These are phyloP conservation scores for Epizoanthus ramosus DNA, from an alignment of 92 coral and sea anemone genomes.

Conservation along the genomic window DNA sequence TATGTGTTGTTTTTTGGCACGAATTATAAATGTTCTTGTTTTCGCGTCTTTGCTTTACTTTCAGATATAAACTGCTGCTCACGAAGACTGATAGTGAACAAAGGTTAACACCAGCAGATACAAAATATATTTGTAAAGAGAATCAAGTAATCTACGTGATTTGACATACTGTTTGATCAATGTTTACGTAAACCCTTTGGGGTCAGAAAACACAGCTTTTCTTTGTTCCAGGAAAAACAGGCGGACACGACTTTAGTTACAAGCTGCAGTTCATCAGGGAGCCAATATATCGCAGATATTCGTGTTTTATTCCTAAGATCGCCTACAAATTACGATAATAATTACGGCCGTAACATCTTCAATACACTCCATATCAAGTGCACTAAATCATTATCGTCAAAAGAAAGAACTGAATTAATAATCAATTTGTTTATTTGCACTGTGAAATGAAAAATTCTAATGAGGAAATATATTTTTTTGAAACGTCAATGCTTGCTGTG, in stretches of 20 bases:
- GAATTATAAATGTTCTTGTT: not conserved
- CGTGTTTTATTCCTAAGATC: not conserved
- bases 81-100: not conserved
- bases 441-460: slow-evolving; percentile 54
- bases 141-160: slow-evolving; percentile 24
- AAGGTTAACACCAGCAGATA: not conserved
- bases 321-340: not conserved
- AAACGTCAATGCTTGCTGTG: not conserved
- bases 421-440: slow-evolving; percentile 29
- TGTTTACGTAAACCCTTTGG: slow-evolving; percentile 21
- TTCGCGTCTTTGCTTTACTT: not conserved
- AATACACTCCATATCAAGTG: slow-evolving; percentile 13
- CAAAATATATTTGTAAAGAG: slow-evolving; percentile 32
- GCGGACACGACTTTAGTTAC: slow-evolving; percentile 8
- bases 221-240: slow-evolving; percentile 1
- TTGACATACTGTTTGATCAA: not conserved
- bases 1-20: not conserved
- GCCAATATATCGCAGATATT: slow-evolving; percentile 5
- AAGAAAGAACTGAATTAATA: slow-evolving; percentile 21
- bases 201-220: not conserved
- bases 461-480: slow-evolving; percentile 4
- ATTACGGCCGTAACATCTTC: slow-evolving; percentile 7
- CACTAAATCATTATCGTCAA: not conserved
- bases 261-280: not conserved
- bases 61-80: not conserved